phyloP scores from a whole-genome alignment of 1,140 invertebrate species.

The Drosophila leontia region DNA sequence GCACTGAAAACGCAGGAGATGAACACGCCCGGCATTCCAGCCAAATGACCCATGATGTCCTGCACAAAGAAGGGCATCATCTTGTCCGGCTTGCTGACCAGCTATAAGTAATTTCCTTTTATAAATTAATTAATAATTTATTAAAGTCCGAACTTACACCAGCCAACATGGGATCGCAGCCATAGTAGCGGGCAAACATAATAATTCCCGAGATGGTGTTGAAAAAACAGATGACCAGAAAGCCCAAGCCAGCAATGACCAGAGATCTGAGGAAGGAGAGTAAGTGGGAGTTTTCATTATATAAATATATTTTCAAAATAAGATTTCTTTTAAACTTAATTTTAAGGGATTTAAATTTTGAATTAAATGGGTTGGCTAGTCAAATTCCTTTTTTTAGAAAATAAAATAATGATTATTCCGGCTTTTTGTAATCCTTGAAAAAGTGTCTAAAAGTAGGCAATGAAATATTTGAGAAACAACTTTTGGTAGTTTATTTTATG shows the following conservation, averaged over 20 bases:
- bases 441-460: too few species aligned
- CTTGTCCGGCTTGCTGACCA: slow-evolving; percentile 86
- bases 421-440: too few species aligned
- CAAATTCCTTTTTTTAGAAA: too few species aligned
- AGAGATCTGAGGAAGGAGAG: slow-evolving; percentile 79
- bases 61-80: slow-evolving; percentile 88
- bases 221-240: slow-evolving; percentile 85
- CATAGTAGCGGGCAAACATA: slow-evolving; percentile 90
- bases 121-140: neutral
- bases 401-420: too few species aligned
- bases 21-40: slow-evolving; percentile 89
- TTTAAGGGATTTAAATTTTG: too few species aligned
- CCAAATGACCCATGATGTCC: slow-evolving; percentile 87
- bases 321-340: too few species aligned
- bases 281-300: neutral
- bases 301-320: neutral
- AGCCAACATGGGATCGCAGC: slow-evolving; percentile 90
- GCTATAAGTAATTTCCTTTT: slow-evolving; percentile 30
- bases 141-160: slow-evolving; percentile 84
- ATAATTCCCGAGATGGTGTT: slow-evolving; percentile 89
- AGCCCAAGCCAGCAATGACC: slow-evolving; percentile 85
- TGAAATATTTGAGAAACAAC: too few species aligned
- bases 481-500: too few species aligned
- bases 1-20: slow-evolving; percentile 90
- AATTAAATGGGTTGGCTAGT: too few species aligned